These are phyloP conservation scores for Pocillopora grandis DNA, from an alignment of 92 coral and sea anemone genomes.

Conservation along the genomic window DNA sequence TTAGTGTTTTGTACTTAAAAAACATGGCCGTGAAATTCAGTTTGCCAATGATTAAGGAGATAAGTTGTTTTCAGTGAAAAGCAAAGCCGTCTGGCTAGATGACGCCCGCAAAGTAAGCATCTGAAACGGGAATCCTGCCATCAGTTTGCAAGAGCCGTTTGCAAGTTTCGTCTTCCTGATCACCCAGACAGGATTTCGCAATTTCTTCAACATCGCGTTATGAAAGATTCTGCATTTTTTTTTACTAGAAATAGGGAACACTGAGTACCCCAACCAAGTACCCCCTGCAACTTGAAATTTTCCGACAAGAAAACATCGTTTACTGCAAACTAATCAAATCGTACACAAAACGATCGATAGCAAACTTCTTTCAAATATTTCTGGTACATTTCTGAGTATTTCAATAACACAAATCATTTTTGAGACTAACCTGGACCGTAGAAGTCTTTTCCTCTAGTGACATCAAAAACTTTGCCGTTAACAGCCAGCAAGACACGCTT, in stretches of 20 bases:
- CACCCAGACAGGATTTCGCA: too few species aligned
- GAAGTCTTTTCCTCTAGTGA: slow-evolving; percentile 95
- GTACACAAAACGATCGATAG: too few species aligned
- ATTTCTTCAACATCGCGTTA: too few species aligned
- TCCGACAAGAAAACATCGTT: too few species aligned
- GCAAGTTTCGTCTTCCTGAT: too few species aligned
- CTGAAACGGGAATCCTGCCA: too few species aligned
- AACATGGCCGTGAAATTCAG: background rate
- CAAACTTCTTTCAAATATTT: background rate
- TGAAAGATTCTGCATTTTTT: too few species aligned
- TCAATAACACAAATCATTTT: background rate
- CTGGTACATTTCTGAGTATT: background rate
- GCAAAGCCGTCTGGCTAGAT: background rate
- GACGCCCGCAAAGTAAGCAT: background rate
- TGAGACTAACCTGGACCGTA: slow-evolving; percentile 92
- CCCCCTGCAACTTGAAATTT: too few species aligned
- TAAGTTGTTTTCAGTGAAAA: background rate
- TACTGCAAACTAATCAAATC: too few species aligned
- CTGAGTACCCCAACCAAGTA: too few species aligned
- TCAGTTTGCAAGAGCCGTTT: too few species aligned
- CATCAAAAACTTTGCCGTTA: slow-evolving; percentile 95
- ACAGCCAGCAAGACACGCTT: slow-evolving; percentile 90
- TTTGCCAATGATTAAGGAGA: background rate
- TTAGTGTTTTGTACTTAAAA: background rate
- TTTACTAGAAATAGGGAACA: too few species aligned